Base-by-base conservation (phyloP, 2,797 vertebrate genomes). In the Gymnocypris eckloni region DNA sequence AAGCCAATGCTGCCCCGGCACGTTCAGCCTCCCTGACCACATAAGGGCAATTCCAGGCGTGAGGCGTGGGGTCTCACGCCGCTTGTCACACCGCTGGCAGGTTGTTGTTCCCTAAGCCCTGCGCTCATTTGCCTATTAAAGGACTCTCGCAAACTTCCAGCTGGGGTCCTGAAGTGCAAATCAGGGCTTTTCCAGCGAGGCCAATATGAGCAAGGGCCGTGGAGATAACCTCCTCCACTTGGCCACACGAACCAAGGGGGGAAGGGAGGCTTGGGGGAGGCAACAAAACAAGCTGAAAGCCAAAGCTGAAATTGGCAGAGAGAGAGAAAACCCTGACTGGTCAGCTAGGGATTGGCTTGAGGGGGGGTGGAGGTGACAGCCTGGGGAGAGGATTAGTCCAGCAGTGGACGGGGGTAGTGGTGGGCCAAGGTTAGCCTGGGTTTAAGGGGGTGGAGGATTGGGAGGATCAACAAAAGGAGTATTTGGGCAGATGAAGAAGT, bases 401-500 rank as follows among this genome's bases (percentile, higher is more conserved):
- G 92, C 89, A 91, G 92, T 92, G 89, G 91, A 89, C 22, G 52
- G 85, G 37, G 83, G 70, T 81, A 50, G 73, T 52, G 87, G 84
- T 92, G 94, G 93, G 94, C 76, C 82, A 87, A 78, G 89, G 87
- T 90, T 84, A 89, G 82, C 84, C 79, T 84, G 77, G 89, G 88
- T 90, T 90, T 91, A 77, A 88, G 83, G 83, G 87, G 87, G 77
- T 84, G 88, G 80, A 89, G 87, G 89, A 82, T 81, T 86, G 88
- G 90, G 90, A 91, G 86, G 91, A 93, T 86, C 96, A 94, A 97
- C 96, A 97, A 98, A 97, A 95, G 95, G 95, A 96, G 96, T 96
- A 96, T 97, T 97, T 96, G 96, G 96, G 96, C 97, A 98, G 96
- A 97, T 96, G 97, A 97, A 98, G 96, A 97, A 97, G 96, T 95